These are phyloP conservation scores for Etheostoma spectabile DNA, from an alignment of 2,113 vertebrate species.

Conservation along the genomic window DNA sequence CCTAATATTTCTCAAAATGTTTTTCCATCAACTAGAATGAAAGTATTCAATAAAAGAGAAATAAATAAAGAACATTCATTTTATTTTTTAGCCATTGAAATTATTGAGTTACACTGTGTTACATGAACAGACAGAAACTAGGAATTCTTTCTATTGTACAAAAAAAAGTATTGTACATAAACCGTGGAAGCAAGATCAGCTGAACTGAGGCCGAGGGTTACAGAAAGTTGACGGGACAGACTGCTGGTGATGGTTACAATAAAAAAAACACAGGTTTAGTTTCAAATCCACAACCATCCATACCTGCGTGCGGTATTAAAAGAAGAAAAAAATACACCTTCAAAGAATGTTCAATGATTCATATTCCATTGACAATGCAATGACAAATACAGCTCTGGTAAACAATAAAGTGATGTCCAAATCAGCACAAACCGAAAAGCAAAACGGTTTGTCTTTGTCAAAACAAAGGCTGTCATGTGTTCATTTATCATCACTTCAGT, in stretches of 20 bases:
- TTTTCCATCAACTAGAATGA: background rate
- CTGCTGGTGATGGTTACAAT: background rate
- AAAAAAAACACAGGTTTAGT: constrained; percentile 26
- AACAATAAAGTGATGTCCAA: constrained; percentile 33
- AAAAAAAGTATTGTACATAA: constrained; percentile 33
- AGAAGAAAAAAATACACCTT: constrained; percentile 39
- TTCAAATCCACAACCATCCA: constrained; percentile 23
- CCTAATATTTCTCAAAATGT: background rate
- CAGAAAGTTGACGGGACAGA: background rate
- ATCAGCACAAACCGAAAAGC: background rate
- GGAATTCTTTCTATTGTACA: constrained; percentile 49
- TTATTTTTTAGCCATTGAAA: constrained; percentile 46
- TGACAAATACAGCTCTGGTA: constrained; percentile 25
- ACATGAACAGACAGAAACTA: constrained; percentile 31
- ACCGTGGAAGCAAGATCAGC: constrained; percentile 1
- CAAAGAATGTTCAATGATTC: constrained; percentile 42
- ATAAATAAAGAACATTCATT: background rate
- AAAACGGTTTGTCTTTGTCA: background rate
- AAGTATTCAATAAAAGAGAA: background rate
- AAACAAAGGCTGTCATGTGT: background rate
- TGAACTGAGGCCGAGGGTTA: background rate
- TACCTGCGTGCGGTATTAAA: constrained; percentile 14
- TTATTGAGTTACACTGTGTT: constrained; percentile 27
- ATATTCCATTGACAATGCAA: constrained; percentile 44
- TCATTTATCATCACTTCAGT: background rate